Conservation (phyloP, 2,888 invertebrate genomes). For the Aspidiotus destructor region DNA sequence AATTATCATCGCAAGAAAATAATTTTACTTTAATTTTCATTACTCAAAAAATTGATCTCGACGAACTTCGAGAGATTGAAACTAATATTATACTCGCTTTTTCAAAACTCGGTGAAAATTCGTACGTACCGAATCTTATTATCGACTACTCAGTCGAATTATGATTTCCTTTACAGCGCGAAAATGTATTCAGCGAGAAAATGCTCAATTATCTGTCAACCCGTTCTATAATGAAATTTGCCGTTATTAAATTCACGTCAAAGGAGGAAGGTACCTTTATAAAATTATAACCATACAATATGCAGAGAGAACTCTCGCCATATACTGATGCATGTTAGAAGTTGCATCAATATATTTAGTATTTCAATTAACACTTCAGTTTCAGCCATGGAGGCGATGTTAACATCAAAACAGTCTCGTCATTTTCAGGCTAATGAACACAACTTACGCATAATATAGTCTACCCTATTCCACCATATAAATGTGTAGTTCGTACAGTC, state of each 20-base stretch:
- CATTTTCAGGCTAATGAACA: slow-evolving; percentile 26
- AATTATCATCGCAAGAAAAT: no score
- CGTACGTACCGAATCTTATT: no score
- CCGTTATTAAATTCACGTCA: slow-evolving; percentile 2
- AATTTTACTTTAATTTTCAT: no score
- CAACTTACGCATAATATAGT: neutral
- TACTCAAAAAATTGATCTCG: no score
- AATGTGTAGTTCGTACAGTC: no score
- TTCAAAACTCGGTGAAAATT: no score
- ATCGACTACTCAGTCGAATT: no score
- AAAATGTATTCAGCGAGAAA: no score
- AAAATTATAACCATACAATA: slow-evolving; percentile 1
- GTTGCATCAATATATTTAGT: slow-evolving; percentile 21
- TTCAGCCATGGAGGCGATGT: slow-evolving; percentile 22
- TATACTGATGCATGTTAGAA: neutral
- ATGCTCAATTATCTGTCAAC: neutral
- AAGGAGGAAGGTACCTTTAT: neutral
- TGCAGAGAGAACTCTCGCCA: neutral
- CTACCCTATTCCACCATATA: no score
- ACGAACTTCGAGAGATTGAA: no score
- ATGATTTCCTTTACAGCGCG: no score
- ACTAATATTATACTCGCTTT: no score
- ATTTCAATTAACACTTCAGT: slow-evolving; percentile 28
- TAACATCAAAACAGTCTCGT: slow-evolving; percentile 20
- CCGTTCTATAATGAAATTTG: slow-evolving; percentile 2